A percentile compares a stretch with the other conserved stretches of the same genome.
Evolutionary conservation across 2,888 invertebrate genomes (phyloP).

Genomic region (Ophioninae sp.): DNA sequence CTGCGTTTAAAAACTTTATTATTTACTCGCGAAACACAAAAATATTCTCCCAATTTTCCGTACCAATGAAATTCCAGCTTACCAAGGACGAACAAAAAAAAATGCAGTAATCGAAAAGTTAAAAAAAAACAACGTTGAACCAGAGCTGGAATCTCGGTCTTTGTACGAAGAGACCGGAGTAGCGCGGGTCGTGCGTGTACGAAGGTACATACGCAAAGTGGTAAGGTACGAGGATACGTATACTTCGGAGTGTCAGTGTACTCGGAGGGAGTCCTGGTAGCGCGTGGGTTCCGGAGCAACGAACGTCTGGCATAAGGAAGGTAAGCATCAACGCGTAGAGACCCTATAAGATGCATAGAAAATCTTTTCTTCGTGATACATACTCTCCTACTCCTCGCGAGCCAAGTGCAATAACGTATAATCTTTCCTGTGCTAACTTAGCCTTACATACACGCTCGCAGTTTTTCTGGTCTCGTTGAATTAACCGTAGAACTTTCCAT

Average conservation of each 20-base stretch:
- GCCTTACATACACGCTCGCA: background rate
- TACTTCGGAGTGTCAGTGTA: conserved; percentile 40
- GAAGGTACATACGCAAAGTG: conserved; percentile 4
- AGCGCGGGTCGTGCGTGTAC: conserved; percentile 10
- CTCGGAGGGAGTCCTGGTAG: conserved; percentile 45
- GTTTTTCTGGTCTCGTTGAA: background rate
- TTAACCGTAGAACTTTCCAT: background rate
- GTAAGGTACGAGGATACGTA: conserved; percentile 15
- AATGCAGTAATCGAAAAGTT: background rate
- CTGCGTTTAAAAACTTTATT: no score
- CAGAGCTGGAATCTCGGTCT: conserved; percentile 23
- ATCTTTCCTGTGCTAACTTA: conserved; percentile 24
- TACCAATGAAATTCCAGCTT: no score
- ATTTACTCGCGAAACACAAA: no score
- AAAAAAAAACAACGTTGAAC: background rate
- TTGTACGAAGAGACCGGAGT: conserved; percentile 28
- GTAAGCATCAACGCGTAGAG: conserved; percentile 37
- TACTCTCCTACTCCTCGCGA: background rate
- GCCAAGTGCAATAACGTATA: conserved; percentile 24
- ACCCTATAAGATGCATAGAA: conserved; percentile 47
- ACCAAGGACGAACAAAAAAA: background rate
- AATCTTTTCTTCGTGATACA: conserved; percentile 46
- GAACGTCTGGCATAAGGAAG: conserved; percentile 53
- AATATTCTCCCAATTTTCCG: no score
- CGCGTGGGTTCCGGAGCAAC: conserved; percentile 62